These are phyloP conservation scores for Leucania comma DNA, from an alignment of 2,888 invertebrate genomes.

Conservation along the genomic window DNA sequence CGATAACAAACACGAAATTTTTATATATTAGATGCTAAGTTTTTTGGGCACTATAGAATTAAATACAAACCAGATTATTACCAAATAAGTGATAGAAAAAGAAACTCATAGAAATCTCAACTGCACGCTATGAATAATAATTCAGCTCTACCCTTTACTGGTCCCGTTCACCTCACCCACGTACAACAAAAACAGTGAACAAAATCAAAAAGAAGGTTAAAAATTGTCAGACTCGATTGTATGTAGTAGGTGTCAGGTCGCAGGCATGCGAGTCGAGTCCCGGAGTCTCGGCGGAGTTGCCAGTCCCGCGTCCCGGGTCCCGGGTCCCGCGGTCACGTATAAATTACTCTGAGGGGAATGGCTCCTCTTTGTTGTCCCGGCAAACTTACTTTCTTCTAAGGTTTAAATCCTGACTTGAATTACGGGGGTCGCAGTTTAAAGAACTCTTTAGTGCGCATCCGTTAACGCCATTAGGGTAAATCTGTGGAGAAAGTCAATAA, in stretches of 20 bases:
- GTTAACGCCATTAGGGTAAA: slow-evolving; percentile 71
- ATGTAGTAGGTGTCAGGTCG: slow-evolving; percentile 71
- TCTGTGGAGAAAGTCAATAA: slow-evolving; percentile 69
- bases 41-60: too few relatives aligned
- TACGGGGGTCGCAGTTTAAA: slow-evolving; percentile 81
- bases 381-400: slow-evolving; percentile 87
- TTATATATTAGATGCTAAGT: too few relatives aligned
- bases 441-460: slow-evolving; percentile 79
- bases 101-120: slow-evolving; percentile 11
- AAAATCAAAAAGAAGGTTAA: slow-evolving; percentile 71
- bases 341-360: slow-evolving; percentile 86
- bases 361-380: slow-evolving; percentile 86
- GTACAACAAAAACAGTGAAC: slow-evolving; percentile 63
- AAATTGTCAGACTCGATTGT: slow-evolving; percentile 75
- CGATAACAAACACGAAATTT: too few relatives aligned
- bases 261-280: slow-evolving; percentile 77
- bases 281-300: slow-evolving; percentile 75
- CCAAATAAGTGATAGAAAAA: background rate
- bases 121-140: slow-evolving; percentile 13
- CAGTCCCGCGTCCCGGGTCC: slow-evolving; percentile 57
- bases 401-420: slow-evolving; percentile 88
- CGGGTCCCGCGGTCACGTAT: slow-evolving; percentile 85
- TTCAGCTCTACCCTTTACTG: slow-evolving; percentile 15
- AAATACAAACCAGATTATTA: background rate
- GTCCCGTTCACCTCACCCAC: slow-evolving; percentile 26